Evolutionary conservation across 2,888 invertebrate genomes (phyloP).

Genomic region (Sminthurinus aureus): DNA sequence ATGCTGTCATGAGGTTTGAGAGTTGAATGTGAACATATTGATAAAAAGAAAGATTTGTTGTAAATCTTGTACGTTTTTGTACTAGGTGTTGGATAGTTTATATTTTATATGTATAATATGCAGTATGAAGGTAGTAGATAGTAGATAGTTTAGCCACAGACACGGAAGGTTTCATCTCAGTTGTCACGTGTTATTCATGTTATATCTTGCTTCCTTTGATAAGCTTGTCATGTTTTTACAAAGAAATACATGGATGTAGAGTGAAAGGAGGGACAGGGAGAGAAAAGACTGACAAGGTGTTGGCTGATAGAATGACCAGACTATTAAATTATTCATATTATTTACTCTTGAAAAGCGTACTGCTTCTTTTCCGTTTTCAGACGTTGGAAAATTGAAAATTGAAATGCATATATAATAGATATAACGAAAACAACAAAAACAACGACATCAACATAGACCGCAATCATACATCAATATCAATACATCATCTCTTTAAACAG

Average conservation of each 20-base stretch:
- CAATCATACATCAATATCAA: not conserved
- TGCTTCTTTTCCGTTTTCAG: too few species aligned
- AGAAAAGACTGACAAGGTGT: constrained; percentile 15
- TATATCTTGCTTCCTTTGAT: not conserved
- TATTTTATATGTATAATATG: too few species aligned
- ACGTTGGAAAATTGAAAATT: too few species aligned
- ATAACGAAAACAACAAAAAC: not conserved
- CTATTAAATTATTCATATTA: constrained; percentile 22
- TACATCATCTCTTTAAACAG: not conserved
- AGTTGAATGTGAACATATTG: too few species aligned
- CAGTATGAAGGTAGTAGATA: not conserved
- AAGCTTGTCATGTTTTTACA: constrained; percentile 13
- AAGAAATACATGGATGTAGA: too few species aligned
- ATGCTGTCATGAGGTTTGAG: too few species aligned
- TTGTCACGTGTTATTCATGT: not conserved
- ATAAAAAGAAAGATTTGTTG: too few species aligned
- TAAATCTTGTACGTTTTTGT: too few species aligned
- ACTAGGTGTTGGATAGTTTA: too few species aligned
- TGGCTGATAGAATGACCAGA: not conserved
- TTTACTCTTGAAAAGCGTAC: not conserved
- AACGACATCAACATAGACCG: not conserved
- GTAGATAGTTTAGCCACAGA: not conserved
- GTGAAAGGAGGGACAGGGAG: not conserved
- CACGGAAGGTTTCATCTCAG: not conserved
- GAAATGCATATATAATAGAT: not conserved